Base-by-base conservation (phyloP, 2,113 vertebrate species). In the Mormoops blainvillei region DNA sequence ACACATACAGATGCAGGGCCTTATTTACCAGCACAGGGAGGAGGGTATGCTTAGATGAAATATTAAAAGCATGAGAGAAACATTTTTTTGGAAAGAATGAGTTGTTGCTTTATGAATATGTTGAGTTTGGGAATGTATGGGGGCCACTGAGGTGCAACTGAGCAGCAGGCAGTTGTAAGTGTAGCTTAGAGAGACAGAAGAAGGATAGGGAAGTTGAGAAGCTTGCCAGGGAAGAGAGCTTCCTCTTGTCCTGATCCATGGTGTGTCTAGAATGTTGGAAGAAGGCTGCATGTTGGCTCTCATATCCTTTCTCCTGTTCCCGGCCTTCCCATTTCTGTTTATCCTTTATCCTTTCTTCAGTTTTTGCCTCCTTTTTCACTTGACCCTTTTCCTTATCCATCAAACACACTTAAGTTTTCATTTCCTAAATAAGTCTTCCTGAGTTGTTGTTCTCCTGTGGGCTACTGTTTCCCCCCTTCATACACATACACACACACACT, bases 361-460 rank as follows among this genome's bases (percentile, higher is more conserved):
- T 78, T 89, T 93, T 36, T 92, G 38, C 20, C 52, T 83, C 50
- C 13, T 92, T 93, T 86, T 87, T 31, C 26, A 67, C n/a, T 94
- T 71, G 38, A 38, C 38, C 24, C 8, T 93, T 91, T 80, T 41
- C 78, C 19, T 97, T 91, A 93, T 20, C 10, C 61, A 63, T 63
- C 68, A 78, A 48, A 50, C 13, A 82, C 94, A 24, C 45, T 68
- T 77, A 78, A 18, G 13, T 76, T 87, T 91, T 92, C 19, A 81
- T 94, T 93, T 92, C 38, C 33, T 93, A 95, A 89, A 89, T 76
- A 91, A 73, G 68, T 81, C 24, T 85, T 84, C 26, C 20, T 15
- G 8, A 93, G 31, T 85, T 50, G 7, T 67, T 20, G 2, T 80
- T 94, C 38, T 94, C 95, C 68, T 93, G 68, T 83, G 95, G 87